phyloP scores from a whole-genome alignment of 2,888 invertebrate species.

The Agonopterix heracliana region DNA sequence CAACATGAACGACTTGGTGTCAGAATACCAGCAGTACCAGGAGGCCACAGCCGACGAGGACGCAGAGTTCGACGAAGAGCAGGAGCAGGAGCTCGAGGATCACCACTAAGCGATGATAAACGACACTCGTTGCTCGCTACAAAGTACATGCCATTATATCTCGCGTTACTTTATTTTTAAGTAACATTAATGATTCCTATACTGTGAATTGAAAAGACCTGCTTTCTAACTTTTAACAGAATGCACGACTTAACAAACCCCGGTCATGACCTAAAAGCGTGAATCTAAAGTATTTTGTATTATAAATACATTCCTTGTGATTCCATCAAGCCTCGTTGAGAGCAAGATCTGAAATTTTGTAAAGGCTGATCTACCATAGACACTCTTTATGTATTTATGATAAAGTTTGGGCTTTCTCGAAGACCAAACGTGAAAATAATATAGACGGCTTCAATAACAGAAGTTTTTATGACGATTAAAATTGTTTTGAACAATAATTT shows the following conservation, averaged over 20 bases:
- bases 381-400: conserved; percentile 46
- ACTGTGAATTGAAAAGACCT: conserved; percentile 48
- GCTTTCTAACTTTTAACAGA: conserved; percentile 75
- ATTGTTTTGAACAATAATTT: conserved; percentile 66
- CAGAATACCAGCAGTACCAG: conserved; percentile 96
- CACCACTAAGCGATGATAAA: conserved; percentile 38
- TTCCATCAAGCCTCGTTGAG: conserved; percentile 44
- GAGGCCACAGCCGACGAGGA: conserved; percentile 90
- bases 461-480: conserved; percentile 55
- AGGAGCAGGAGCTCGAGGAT: conserved; percentile 82
- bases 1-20: conserved; percentile 95
- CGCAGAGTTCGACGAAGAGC: conserved; percentile 87
- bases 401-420: conserved; percentile 38
- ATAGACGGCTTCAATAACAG: conserved; percentile 66
- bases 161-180: conserved; percentile 54
- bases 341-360: conserved; percentile 56
- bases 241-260: conserved; percentile 59
- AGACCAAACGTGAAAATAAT: conserved; percentile 43
- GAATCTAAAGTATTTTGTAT: conserved; percentile 46
- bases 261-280: conserved; percentile 42
- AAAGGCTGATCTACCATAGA: conserved; percentile 61
- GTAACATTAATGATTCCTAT: conserved; percentile 70
- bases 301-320: conserved; percentile 55
- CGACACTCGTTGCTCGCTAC: conserved; percentile 24
- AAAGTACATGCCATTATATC: conserved; percentile 64